phyloP scores from a whole-genome alignment of 2,888 invertebrate species.

The Xylophagus ater region DNA sequence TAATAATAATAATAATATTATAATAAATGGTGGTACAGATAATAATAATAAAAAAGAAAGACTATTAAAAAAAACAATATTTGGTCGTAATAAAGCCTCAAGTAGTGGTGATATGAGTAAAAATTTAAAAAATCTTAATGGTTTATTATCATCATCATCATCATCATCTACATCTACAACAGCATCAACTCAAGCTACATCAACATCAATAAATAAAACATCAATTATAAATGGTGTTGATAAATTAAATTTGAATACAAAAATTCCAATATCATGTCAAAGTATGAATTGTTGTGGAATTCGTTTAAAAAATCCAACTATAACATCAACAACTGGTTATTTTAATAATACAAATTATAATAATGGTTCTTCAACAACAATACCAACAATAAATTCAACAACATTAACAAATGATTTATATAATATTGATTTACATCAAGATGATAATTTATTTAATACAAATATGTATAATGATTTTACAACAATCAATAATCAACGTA shows the following conservation, averaged over 20 bases:
- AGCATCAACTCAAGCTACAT: too few species aligned
- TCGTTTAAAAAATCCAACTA: slow-evolving; percentile 24
- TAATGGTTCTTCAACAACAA: slow-evolving; percentile 2
- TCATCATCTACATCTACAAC: too few species aligned
- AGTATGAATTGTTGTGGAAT: slow-evolving; percentile 50
- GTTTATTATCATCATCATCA: slow-evolving; percentile 21
- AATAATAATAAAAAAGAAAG: slow-evolving; percentile 17
- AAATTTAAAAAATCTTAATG: slow-evolving; percentile 36
- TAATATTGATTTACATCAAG: slow-evolving; percentile 1
- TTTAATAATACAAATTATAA: slow-evolving; percentile 12
- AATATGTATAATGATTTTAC: slow-evolving; percentile 1
- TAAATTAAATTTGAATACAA: slow-evolving; percentile 30
- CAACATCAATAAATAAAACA: slow-evolving; percentile 22
- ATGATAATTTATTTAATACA: neutral
- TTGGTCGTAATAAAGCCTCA: slow-evolving; percentile 36
- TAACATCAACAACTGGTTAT: slow-evolving; percentile 9
- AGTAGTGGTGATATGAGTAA: slow-evolving; percentile 40
- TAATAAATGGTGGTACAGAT: slow-evolving; percentile 23
- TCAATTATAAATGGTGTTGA: slow-evolving; percentile 36
- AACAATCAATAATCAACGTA: slow-evolving; percentile 21
- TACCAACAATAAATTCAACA: too few species aligned
- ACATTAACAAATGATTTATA: neutral
- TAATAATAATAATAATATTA: slow-evolving; percentile 7
- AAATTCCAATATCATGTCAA: too few species aligned
- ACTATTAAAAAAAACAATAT: slow-evolving; percentile 37